Percentiles rank a stretch among this genome's conserved stretches.
phyloP scores from a whole-genome alignment of 2,888 invertebrate species.

The Dicyrtomina minuta region DNA sequence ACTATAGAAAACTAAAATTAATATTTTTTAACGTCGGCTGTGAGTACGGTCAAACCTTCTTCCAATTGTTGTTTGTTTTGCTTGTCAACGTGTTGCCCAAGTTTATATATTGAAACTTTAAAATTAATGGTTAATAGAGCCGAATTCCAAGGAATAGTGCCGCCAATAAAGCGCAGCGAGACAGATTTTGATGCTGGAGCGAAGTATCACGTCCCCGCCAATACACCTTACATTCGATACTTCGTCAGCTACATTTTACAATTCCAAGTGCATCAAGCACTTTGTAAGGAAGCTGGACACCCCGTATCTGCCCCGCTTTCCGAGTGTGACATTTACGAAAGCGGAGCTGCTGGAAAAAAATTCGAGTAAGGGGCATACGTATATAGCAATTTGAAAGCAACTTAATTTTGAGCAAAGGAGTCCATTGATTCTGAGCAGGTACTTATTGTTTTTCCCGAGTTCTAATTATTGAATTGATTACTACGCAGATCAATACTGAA shows the following conservation, averaged over 20 bases:
- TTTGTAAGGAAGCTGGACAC: slow-evolving; percentile 74
- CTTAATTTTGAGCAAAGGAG: neutral
- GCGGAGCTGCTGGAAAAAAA: slow-evolving; percentile 74
- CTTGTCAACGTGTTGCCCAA: too few relatives aligned
- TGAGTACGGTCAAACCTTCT: too few relatives aligned
- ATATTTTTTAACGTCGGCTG: too few relatives aligned
- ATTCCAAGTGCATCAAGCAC: slow-evolving; percentile 79
- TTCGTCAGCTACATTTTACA: slow-evolving; percentile 79
- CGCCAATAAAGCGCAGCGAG: slow-evolving; percentile 69
- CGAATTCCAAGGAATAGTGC: slow-evolving; percentile 65
- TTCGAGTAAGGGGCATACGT: slow-evolving; percentile 57
- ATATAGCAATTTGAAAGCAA: neutral
- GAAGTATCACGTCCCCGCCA: slow-evolving; percentile 72
- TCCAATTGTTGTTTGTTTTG: too few relatives aligned
- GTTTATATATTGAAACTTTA: neutral
- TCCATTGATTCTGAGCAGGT: neutral
- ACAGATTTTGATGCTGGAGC: slow-evolving; percentile 80
- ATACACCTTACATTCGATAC: slow-evolving; percentile 63
- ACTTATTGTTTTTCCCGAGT: neutral
- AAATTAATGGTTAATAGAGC: slow-evolving; percentile 37
- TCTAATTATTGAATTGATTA: too few relatives aligned
- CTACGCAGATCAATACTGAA: slow-evolving; percentile 45
- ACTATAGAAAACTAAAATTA: neutral
- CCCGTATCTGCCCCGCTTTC: slow-evolving; percentile 63
- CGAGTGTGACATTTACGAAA: slow-evolving; percentile 78